Evolutionary conservation across 1,140 invertebrate species (phyloP).

Genomic region (Diorhabda elongata): DNA sequence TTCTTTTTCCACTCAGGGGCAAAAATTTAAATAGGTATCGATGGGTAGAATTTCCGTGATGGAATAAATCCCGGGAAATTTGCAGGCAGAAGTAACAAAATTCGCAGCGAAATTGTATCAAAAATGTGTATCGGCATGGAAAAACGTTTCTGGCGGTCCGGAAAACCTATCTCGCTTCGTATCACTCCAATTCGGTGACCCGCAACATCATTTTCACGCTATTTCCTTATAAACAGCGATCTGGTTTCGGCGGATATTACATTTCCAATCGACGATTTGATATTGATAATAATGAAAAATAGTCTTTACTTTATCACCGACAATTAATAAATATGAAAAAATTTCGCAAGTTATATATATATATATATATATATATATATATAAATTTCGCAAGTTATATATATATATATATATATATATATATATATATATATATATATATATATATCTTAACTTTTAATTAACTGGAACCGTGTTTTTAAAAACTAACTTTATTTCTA

Average conservation of each 20-base stretch:
- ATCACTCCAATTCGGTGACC: background rate
- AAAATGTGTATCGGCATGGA: slow-evolving; percentile 1
- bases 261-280: background rate
- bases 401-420: too few relatives aligned
- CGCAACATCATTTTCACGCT: slow-evolving; percentile 1
- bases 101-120: background rate
- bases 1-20: too few relatives aligned
- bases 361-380: too few relatives aligned
- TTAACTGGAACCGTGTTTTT: too few relatives aligned
- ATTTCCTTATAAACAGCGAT: slow-evolving; percentile 2
- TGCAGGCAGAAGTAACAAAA: background rate
- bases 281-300: background rate
- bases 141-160: background rate
- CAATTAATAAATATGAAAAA: too few relatives aligned
- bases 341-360: too few relatives aligned
- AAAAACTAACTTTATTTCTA: too few relatives aligned
- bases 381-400: too few relatives aligned
- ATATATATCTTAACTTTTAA: too few relatives aligned
- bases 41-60: background rate
- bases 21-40: too few relatives aligned
- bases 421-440: too few relatives aligned
- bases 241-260: background rate
- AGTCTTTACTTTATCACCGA: too few relatives aligned
- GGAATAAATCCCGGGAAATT: background rate
- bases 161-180: background rate